A percentile compares a stretch with the other conserved stretches of the same genome.
phyloP scores from a whole-genome alignment of 2,888 invertebrate species.

The Idaea dimidiata region DNA sequence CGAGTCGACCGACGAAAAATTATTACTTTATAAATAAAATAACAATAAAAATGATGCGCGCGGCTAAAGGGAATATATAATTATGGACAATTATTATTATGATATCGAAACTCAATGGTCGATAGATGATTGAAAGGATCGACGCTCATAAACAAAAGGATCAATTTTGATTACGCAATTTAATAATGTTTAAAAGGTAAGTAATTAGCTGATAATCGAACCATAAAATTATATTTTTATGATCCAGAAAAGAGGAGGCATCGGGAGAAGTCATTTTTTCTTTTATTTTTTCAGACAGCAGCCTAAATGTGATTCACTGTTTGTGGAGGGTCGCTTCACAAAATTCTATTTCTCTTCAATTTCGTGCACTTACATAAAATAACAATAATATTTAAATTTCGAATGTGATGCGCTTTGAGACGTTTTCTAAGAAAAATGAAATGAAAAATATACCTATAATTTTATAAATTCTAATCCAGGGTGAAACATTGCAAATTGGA shows the following conservation, averaged over 20 bases:
- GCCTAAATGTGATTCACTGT: constrained; percentile 56
- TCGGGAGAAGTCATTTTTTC: constrained; percentile 33
- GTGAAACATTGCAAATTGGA: constrained; percentile 20
- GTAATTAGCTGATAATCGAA: constrained; percentile 69
- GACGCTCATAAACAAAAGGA: constrained; percentile 78
- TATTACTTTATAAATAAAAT: constrained; percentile 81
- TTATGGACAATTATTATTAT: constrained; percentile 81
- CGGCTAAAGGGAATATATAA: constrained; percentile 78
- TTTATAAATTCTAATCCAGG: background rate
- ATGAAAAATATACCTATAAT: background rate
- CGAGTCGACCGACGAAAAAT: constrained; percentile 73
- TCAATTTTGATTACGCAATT: constrained; percentile 76
- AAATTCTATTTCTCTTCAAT: constrained; percentile 79
- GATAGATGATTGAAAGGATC: constrained; percentile 81
- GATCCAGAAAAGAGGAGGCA: constrained; percentile 24
- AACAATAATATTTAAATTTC: constrained; percentile 78
- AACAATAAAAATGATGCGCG: constrained; percentile 79
- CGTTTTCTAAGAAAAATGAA: constrained; percentile 16
- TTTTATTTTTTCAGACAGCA: constrained; percentile 49
- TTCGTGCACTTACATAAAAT: constrained; percentile 75
- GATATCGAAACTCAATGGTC: constrained; percentile 77
- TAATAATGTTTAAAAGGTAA: constrained; percentile 58
- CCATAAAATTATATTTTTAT: constrained; percentile 37
- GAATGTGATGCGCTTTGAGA: constrained; percentile 56
- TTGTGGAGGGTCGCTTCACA: constrained; percentile 57